Evolutionary conservation across 1,140 invertebrate species (phyloP).

Genomic region (Drosophila arizonae): DNA sequence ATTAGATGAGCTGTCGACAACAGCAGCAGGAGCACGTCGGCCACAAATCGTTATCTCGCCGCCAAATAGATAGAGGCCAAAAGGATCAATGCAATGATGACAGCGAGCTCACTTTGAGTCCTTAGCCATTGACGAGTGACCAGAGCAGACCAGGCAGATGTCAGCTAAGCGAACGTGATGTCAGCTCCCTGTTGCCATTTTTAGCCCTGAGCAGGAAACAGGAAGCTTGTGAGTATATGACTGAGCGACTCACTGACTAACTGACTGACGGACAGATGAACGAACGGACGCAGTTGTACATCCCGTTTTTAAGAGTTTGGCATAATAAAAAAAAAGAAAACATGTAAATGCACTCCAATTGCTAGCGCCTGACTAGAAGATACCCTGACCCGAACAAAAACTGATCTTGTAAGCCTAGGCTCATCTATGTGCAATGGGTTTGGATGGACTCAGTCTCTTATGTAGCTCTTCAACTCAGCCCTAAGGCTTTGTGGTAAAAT

Average conservation of each 20-base stretch:
- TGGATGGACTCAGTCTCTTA: no score
- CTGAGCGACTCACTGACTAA: constrained; percentile 25
- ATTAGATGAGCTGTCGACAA: constrained; percentile 37
- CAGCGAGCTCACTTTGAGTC: not conserved
- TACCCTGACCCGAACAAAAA: no score
- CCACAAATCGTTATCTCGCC: constrained; percentile 65
- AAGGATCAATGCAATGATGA: not conserved
- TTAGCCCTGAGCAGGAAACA: constrained; percentile 24
- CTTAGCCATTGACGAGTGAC: constrained; percentile 8
- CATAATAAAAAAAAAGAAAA: not conserved
- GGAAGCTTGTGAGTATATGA: constrained; percentile 6
- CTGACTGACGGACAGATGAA: constrained; percentile 5
- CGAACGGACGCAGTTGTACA: not conserved
- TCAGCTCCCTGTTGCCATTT: constrained; percentile 6
- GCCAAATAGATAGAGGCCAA: constrained; percentile 31
- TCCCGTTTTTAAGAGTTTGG: not conserved
- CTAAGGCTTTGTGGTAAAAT: no score
- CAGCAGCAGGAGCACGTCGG: constrained; percentile 35
- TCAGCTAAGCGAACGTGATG: constrained; percentile 14
- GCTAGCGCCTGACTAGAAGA: no score
- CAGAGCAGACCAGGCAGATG: not conserved
- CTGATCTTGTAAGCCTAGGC: no score
- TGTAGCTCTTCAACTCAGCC: no score
- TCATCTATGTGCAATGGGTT: no score
- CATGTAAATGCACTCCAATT: not conserved